Conservation (phyloP, 2,888 invertebrate species). For the Pyrgus malvae region DNA sequence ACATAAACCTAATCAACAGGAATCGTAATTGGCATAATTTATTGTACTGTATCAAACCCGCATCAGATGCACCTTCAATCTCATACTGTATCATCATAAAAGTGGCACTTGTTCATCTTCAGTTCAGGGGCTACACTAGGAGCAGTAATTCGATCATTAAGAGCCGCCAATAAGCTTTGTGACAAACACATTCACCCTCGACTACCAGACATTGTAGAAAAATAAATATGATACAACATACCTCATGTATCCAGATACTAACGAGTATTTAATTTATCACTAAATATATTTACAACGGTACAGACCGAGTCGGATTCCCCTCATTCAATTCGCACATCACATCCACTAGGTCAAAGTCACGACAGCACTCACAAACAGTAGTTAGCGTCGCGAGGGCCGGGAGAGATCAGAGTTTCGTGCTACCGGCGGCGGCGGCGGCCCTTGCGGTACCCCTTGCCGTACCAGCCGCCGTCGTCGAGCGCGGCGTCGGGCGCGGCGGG, state of each 20-base stretch:
- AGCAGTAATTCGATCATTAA: no score
- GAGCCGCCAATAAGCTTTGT: not conserved
- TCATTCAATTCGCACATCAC: not conserved
- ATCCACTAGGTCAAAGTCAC: not conserved
- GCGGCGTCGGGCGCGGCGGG: slow-evolving; percentile 30
- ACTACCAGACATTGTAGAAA: slow-evolving; percentile 8
- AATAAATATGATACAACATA: slow-evolving; percentile 14
- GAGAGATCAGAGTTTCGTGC: slow-evolving; percentile 33
- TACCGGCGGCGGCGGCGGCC: slow-evolving; percentile 80
- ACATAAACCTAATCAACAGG: slow-evolving; percentile 9
- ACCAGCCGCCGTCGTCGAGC: slow-evolving; percentile 85
- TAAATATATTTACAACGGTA: slow-evolving; percentile 19
- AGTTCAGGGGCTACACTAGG: no score
- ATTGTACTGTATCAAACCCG: slow-evolving; percentile 22
- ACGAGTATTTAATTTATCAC: slow-evolving; percentile 10
- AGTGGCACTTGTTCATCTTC: not conserved
- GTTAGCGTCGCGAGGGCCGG: not conserved
- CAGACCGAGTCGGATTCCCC: not conserved
- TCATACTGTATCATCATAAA: not conserved
- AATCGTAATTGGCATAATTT: slow-evolving; percentile 22
- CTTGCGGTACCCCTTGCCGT: slow-evolving; percentile 93
- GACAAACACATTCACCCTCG: slow-evolving; percentile 9
- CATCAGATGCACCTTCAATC: not conserved
- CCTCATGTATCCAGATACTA: slow-evolving; percentile 1
- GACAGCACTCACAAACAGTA: not conserved